phyloP scores from a whole-genome alignment of 2,113 vertebrate species.

The rat (Rattus norvegicus) region GRCr8 NC_086026.1:102028501-102029000 shows the following conservation, averaged over 20 bases:
- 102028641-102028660: neutral
- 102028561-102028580: neutral
- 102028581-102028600: neutral
- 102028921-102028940: neutral
- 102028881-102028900: neutral
- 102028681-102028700: neutral
- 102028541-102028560: neutral
- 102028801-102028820: neutral
- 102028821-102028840: constrained; percentile 12
- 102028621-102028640: constrained; percentile 2
- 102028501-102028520: neutral
- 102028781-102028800: neutral
- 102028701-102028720: neutral
- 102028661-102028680: neutral
- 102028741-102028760: neutral
- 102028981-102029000: neutral
- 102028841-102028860: neutral
- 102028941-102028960: neutral
- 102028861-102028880: neutral
- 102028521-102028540: constrained; percentile 8
- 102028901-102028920: constrained; percentile 10
- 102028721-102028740: neutral
- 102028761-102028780: constrained; percentile 28
- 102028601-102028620: constrained; percentile 31
- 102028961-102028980: neutral